phyloP scores from a whole-genome alignment of 2,888 invertebrate species.

The Tenthredo livida region DNA sequence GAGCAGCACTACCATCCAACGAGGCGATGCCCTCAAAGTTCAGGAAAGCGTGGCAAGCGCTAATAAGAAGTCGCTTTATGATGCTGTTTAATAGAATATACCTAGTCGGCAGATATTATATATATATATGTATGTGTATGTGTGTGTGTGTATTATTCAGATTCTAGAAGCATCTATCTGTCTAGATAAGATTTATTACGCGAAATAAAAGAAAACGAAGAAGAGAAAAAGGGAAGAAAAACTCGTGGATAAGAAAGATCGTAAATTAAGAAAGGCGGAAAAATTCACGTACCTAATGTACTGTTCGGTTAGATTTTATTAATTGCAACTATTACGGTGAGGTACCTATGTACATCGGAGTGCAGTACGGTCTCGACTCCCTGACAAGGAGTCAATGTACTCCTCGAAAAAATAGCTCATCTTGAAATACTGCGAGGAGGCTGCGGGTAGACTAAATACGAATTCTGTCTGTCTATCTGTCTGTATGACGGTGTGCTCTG shows the following conservation, averaged over 20 bases:
- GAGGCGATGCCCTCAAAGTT: constrained; percentile 33
- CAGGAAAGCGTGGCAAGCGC: constrained; percentile 36
- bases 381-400: constrained; percentile 1
- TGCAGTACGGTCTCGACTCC: not conserved
- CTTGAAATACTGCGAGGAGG: constrained; percentile 4
- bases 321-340: not conserved
- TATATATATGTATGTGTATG: no score
- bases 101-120: no score
- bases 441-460: constrained; percentile 20
- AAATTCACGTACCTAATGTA: no score
- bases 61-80: not conserved
- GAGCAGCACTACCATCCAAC: no score
- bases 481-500: not conserved
- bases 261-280: no score
- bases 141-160: no score
- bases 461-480: not conserved
- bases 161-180: no score
- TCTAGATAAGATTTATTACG: no score
- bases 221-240: no score
- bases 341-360: not conserved
- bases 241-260: no score
- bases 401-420: constrained; percentile 18
- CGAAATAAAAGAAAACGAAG: no score
- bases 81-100: not conserved
- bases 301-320: no score